Conservation (phyloP, 35 echinoderm and acorn worm genomes). For the Hemicentrotus pulcherrimus region DNA sequence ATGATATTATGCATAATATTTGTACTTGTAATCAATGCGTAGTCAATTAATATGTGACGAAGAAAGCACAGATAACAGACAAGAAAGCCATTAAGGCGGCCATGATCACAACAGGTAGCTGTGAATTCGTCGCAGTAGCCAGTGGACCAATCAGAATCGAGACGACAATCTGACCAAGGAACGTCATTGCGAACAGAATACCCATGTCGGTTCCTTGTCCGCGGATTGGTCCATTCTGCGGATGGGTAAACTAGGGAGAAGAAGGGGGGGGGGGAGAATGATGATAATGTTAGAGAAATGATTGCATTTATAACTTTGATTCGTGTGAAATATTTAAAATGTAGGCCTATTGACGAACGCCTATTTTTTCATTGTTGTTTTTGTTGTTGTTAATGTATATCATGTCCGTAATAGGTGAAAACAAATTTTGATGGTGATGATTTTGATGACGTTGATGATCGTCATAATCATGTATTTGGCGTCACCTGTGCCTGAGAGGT, state of each 20-base stretch:
- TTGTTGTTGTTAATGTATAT: no score
- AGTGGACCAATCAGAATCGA: not conserved
- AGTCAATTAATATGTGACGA: not conserved
- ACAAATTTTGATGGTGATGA: no score
- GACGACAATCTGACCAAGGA: not conserved
- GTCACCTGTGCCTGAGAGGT: no score
- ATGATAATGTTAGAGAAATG: not conserved
- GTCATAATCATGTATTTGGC: no score
- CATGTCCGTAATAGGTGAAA: no score
- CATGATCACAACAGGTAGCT: not conserved
- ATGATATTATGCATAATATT: no score
- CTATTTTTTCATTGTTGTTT: no score
- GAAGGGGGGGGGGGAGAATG: not conserved
- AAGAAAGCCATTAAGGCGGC: not conserved
- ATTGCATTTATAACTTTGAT: not conserved
- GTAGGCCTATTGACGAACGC: no score
- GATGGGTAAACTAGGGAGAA: not conserved
- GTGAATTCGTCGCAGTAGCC: not conserved
- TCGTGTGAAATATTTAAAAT: no score
- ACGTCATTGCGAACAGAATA: slow-evolving; percentile 11
- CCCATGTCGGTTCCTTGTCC: slow-evolving; percentile 28
- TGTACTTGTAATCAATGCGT: no score
- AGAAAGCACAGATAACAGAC: slow-evolving; percentile 23
- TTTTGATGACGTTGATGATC: no score
- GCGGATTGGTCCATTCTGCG: not conserved